Base-by-base conservation (phyloP, 2,888 invertebrate genomes). In the Meliscaeva auricollis region DNA sequence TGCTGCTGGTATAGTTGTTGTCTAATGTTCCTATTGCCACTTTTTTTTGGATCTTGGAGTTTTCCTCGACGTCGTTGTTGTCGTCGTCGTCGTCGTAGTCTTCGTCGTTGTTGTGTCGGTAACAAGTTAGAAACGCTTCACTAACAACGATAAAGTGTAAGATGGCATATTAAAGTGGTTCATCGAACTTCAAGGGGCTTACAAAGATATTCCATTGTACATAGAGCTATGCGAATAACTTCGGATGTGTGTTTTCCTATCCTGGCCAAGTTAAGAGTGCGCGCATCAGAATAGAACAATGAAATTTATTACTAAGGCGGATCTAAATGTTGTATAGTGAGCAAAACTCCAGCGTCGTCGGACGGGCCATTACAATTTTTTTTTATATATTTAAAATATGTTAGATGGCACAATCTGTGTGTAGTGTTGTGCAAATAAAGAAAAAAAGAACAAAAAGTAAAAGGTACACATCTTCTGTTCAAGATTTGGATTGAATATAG, bases 91-190 rank as follows among this genome's bases (percentile, higher is more conserved):
- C n/a, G n/a, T n/a, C n/a, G n/a, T n/a, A n/a, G n/a, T n/a, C n/a
- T n/a, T n/a, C 46, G 46, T 26, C 44, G 8, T 56, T 15, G 32
- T 56, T 26, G 22, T 48, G 41, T 50, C 48, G 46, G 30, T 66
- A 50, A 46, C 66, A 32, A 46, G 66, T 48, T 66, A 46, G 48
- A 48, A 79, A 79, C 74, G 69, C 74, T 75, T 84, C 77, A 81
- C 82, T 77, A 73, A 83, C 83, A 76, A 74, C 79, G 79, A 79
- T 79, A 64, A 46, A 79, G 83, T 75, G 75, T 84, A 79, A 84
- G 79, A 79, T 79, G 70, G 64, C 56, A 75, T 70, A 79, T 74
- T 75, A 79, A 79, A 79, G 75, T 79, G 75, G 83, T 84, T 84
- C 83, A 79, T 84, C 79, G 83, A 84, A 84, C 83, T 75, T 75